phyloP scores from a whole-genome alignment of 2,888 invertebrate genomes.

The Carcina quercana region DNA sequence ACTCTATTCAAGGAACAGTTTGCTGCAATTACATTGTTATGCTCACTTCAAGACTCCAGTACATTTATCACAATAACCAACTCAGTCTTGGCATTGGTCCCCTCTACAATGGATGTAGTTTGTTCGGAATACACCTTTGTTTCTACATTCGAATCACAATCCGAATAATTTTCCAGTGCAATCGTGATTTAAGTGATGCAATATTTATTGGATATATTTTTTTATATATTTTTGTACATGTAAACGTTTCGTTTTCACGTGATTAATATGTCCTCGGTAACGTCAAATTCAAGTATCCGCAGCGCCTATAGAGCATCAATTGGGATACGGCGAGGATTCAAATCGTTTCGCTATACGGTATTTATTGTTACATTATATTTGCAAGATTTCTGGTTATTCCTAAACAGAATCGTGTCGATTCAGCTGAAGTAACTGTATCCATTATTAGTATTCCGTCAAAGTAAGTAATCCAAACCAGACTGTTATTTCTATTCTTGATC shows the following conservation, averaged over 20 bases:
- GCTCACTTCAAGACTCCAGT: conserved; percentile 56
- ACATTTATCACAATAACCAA: conserved; percentile 58
- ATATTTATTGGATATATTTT: conserved; percentile 13
- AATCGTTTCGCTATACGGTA: conserved; percentile 69
- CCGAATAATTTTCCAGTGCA: conserved; percentile 24
- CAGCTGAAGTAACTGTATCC: no score
- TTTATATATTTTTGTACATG: conserved; percentile 2
- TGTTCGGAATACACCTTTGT: conserved; percentile 24
- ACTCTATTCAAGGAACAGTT: conserved; percentile 70
- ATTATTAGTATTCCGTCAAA: no score
- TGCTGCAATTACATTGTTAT: conserved; percentile 71
- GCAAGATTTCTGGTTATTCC: not conserved
- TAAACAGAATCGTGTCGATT: no score
- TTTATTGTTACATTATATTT: conserved; percentile 20
- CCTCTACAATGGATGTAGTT: conserved; percentile 55
- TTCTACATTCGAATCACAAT: conserved; percentile 25
- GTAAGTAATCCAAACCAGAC: no score
- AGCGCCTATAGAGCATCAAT: conserved; percentile 64
- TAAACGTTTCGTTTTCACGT: not conserved
- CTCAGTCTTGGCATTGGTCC: conserved; percentile 61
- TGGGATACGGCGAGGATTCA: conserved; percentile 64
- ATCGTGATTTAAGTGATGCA: conserved; percentile 39
- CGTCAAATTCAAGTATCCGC: conserved; percentile 64
- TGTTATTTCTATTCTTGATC: no score
- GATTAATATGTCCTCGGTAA: conserved; percentile 64